Percentiles rank a stretch among this genome's conserved stretches.
phyloP scores from a whole-genome alignment of 2,888 invertebrate species.

The Pherbina coryleti region DNA sequence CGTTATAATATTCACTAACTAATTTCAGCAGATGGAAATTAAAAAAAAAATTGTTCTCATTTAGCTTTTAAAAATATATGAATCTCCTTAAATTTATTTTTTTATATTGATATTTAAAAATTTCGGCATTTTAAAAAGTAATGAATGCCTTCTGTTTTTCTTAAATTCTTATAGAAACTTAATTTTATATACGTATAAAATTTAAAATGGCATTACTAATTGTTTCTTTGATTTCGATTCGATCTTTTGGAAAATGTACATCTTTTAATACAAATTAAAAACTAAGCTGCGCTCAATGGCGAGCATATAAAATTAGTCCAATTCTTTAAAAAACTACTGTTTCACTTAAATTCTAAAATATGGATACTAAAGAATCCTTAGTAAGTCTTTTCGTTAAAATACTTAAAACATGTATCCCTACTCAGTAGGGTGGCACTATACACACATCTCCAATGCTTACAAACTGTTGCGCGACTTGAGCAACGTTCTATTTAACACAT shows the following conservation, averaged over 20 bases:
- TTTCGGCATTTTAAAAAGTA: no score
- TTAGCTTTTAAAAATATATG: no score
- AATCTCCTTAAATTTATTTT: no score
- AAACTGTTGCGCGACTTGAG: slow-evolving; percentile 61
- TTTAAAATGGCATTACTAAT: no score
- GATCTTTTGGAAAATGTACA: neutral
- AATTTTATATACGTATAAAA: no score
- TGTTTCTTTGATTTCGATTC: neutral
- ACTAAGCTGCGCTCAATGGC: neutral
- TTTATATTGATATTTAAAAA: no score
- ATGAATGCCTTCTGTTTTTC: no score
- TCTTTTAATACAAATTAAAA: neutral
- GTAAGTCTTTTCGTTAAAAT: slow-evolving; percentile 25
- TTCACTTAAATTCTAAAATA: neutral
- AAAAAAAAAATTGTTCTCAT: no score
- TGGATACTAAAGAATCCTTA: slow-evolving; percentile 33
- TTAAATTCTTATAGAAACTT: no score
- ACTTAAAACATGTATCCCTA: neutral
- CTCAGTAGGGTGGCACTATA: neutral
- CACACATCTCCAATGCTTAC: slow-evolving; percentile 45
- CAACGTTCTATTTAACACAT: slow-evolving; percentile 61
- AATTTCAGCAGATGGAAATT: no score
- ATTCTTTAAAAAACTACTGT: neutral
- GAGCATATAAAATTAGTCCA: neutral
- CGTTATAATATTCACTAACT: no score